Conservation (phyloP, 2,113 vertebrate species). For the Eptesicus fuscus region DNA sequence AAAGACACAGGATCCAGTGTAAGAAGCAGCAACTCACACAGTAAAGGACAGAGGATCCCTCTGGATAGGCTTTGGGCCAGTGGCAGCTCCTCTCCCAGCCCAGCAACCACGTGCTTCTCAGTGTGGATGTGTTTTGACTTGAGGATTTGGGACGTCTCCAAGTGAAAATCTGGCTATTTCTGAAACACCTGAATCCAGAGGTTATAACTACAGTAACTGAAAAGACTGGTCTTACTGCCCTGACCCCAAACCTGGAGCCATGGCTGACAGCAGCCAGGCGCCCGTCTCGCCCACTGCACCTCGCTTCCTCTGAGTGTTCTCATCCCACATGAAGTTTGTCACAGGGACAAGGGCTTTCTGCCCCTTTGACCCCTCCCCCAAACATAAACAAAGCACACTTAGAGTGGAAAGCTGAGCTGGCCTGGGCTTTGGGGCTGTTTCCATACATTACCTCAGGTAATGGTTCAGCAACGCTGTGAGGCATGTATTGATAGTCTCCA, state of each 20-base stretch:
- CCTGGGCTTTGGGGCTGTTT: background rate
- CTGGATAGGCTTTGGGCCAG: background rate
- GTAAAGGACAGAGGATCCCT: too few relatives aligned
- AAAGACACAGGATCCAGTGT: background rate
- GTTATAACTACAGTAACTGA: background rate
- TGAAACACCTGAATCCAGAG: background rate
- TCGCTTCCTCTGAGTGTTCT: background rate
- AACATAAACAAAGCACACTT: background rate
- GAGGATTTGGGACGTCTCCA: background rate
- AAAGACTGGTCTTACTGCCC: background rate
- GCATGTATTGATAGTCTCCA: background rate
- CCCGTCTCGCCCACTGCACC: background rate
- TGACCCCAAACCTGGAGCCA: background rate
- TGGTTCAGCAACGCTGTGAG: background rate
- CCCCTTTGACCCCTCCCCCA: too few relatives aligned
- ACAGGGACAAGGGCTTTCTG: background rate
- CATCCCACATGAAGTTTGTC: background rate
- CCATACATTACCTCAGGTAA: background rate
- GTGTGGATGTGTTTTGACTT: background rate
- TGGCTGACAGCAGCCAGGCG: rapidly evolving
- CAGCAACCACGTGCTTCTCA: background rate
- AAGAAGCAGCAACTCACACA: background rate
- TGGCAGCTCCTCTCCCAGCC: background rate
- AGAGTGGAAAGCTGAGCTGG: background rate
- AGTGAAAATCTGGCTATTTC: background rate